Base-by-base conservation (phyloP, 2,113 vertebrate species). In the Meleagris gallopavo region DNA sequence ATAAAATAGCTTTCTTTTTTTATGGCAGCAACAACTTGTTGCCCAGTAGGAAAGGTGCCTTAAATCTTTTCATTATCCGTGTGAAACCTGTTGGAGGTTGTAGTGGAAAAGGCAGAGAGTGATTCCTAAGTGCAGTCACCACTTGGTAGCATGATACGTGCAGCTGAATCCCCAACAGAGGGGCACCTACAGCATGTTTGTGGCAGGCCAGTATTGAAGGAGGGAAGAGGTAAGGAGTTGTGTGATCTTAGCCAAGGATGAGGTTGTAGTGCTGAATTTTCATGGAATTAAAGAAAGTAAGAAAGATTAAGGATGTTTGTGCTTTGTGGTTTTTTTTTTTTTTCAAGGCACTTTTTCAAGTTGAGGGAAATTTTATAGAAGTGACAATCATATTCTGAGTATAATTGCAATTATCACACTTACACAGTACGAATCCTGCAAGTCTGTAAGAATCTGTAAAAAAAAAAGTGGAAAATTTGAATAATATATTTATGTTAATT, bases 1-100 rank as follows among this genome's bases (percentile, higher is more conserved):
- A 6, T 38, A 71, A 83, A 85, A 41, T 2, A 64, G 11, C 55
- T 48, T 0, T 8, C 32, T 80, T 55, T 60, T 65, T 34, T 29
- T 61, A 14, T 9, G 22, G 48, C 36, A 30, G 13, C 40, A n/a
- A 13, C 45, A 78, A 34, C 32, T 90, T 67, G 17, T 77, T 61
- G 40, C 24, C 18, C 71, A 11, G 34, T 17, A 54, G 64, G 29
- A 71, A 69, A 67, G 55, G 60, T 30, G 40, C 50, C 19, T 18
- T 18, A 11, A 77, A 0, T 27, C 24, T n/a, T n/a, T 82, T 60
- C 25, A 11, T 54, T 17, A 3, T 0, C 0, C 0, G 1, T 27
- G 13, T 4, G 30, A 4, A 46, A 25, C 25, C 67, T 60, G 34
- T 34, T 8, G 5, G 45, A 57, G 12, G 45, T 13, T 45, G 57